Conservation (phyloP, 2,888 invertebrate genomes). For the Kuschelorhynchus macadamiae region DNA sequence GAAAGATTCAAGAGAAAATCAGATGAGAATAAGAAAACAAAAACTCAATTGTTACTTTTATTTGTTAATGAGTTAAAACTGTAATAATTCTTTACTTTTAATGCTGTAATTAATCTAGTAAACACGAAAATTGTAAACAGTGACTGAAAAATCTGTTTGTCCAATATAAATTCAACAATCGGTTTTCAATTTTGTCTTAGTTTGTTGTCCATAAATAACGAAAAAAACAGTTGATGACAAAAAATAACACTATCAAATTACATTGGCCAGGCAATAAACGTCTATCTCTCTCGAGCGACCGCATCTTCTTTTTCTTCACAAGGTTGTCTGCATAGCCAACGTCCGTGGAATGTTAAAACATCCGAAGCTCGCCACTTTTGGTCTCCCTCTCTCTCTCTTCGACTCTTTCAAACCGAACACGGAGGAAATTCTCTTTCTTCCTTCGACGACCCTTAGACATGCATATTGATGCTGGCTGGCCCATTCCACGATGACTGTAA, state of each 20-base stretch:
- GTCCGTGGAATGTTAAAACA: slow-evolving; percentile 48
- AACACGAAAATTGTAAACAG: too few species aligned
- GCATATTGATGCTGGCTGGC: slow-evolving; percentile 23
- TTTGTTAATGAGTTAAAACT: too few species aligned
- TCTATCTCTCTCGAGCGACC: slow-evolving; percentile 16
- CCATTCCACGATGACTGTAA: slow-evolving; percentile 26
- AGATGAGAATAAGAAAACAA: too few species aligned
- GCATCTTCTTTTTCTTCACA: slow-evolving; percentile 42
- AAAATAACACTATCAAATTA: slow-evolving; percentile 11
- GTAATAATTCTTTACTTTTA: too few species aligned
- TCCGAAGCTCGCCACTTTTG: slow-evolving; percentile 32
- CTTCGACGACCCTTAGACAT: slow-evolving; percentile 27
- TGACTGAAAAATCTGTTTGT: too few species aligned
- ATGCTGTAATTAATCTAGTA: too few species aligned
- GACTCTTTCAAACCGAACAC: slow-evolving; percentile 4
- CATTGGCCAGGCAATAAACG: slow-evolving; percentile 6
- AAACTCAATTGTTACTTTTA: too few species aligned
- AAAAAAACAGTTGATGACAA: too few species aligned
- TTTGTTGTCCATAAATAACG: too few species aligned
- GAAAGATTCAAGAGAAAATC: too few species aligned
- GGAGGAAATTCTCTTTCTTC: slow-evolving; percentile 12
- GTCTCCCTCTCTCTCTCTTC: slow-evolving; percentile 8
- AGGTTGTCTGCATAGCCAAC: slow-evolving; percentile 54
- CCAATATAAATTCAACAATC: too few species aligned
- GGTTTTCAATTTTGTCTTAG: too few species aligned